Percentiles rank a stretch among this genome's conserved stretches.
phyloP scores from a whole-genome alignment of 2,888 invertebrate genomes.

The Agrotis segetum region DNA sequence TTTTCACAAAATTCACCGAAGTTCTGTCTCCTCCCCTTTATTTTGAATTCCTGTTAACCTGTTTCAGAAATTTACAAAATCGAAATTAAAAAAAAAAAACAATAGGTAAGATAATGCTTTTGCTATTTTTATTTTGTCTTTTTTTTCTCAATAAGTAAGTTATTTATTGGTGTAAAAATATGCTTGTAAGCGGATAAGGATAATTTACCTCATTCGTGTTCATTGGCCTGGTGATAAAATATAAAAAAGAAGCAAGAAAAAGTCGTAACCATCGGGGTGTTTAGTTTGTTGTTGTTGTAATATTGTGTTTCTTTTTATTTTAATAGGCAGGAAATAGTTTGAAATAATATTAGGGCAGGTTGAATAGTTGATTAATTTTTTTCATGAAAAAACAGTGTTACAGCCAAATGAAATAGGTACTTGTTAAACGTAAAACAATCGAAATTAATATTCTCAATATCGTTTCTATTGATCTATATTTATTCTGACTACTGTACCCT shows the following conservation, averaged over 20 bases:
- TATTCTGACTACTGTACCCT: too few species aligned
- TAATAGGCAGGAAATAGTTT: constrained; percentile 9
- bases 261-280: constrained; percentile 9
- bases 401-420: background rate
- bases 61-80: constrained; percentile 60
- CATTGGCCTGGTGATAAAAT: constrained; percentile 65
- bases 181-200: constrained; percentile 53
- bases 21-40: constrained; percentile 56
- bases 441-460: too few species aligned
- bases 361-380: too few species aligned
- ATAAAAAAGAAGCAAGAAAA: constrained; percentile 60
- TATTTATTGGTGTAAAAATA: constrained; percentile 58
- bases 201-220: constrained; percentile 70
- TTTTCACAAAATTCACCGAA: constrained; percentile 62
- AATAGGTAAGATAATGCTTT: too few species aligned
- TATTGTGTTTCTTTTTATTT: constrained; percentile 4
- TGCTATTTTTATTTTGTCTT: background rate
- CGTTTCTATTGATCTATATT: too few species aligned
- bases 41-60: constrained; percentile 70
- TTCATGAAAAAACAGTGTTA: background rate
- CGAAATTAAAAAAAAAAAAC: constrained; percentile 19
- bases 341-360: constrained; percentile 15
- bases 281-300: constrained; percentile 24
- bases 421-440: background rate
- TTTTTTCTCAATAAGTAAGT: constrained; percentile 37